Percentiles rank a stretch among this genome's conserved stretches.
phyloP scores from a whole-genome alignment of 2,113 vertebrate species.

The Myrmecobius fasciatus region DNA sequence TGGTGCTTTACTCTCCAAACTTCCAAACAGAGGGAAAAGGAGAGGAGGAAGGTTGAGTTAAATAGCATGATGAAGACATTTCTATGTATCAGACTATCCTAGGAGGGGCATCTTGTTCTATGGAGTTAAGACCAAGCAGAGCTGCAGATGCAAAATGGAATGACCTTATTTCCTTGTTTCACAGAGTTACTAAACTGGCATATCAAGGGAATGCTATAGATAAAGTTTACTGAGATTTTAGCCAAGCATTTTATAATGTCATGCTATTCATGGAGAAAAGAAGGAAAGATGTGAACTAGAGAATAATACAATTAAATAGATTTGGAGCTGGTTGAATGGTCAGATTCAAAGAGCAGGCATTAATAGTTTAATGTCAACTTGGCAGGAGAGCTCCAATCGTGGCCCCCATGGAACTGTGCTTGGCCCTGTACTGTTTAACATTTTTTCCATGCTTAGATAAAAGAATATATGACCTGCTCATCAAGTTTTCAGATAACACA shows the following conservation, averaged over 20 bases:
- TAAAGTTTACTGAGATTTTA: slow-evolving; percentile 6
- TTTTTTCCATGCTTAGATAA: not conserved
- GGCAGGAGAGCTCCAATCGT: not conserved
- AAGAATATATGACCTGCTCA: not conserved
- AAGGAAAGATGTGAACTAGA: not conserved
- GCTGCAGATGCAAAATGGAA: not conserved
- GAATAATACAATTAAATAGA: slow-evolving; percentile 4
- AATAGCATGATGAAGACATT: not conserved
- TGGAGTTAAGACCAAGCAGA: not conserved
- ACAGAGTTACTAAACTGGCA: not conserved
- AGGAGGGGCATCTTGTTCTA: not conserved
- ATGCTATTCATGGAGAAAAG: slow-evolving; percentile 5
- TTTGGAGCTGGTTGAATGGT: not conserved
- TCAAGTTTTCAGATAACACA: not conserved
- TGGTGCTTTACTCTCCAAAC: not conserved
- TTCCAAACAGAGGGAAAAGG: not conserved
- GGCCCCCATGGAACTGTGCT: not conserved
- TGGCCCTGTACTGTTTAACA: not conserved
- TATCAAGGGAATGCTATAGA: not conserved
- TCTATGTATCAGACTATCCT: not conserved
- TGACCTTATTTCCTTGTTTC: not conserved
- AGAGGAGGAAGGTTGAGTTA: not conserved
- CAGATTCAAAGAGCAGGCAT: not conserved
- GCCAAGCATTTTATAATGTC: not conserved
- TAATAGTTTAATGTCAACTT: not conserved